These are phyloP conservation scores for Anisognathus igniventris DNA, from an alignment of 2,797 vertebrate genomes.

Conservation along the genomic window DNA sequence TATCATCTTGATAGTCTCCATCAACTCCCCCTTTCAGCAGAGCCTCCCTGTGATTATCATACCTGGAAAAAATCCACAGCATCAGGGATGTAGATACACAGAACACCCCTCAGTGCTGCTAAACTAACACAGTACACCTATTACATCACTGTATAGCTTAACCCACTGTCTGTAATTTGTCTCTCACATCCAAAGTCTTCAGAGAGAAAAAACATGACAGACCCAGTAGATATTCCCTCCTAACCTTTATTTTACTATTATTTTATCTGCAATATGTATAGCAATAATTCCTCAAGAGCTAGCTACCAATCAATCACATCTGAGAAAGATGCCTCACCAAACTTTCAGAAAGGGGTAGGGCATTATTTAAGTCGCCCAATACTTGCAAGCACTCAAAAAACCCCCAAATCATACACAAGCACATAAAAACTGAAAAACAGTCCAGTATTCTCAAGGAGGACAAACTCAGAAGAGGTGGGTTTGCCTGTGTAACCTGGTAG, in stretches of 20 bases:
- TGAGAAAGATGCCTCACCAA: not conserved
- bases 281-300: not conserved
- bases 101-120: not conserved
- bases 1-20: constrained; percentile 91
- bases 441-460: not conserved
- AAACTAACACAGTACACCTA: not conserved
- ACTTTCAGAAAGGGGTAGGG: not conserved
- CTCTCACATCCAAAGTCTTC: not conserved
- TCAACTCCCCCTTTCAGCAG: constrained; percentile 88
- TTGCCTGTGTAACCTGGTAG: not conserved
- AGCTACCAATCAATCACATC: not conserved
- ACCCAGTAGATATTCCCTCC: not conserved
- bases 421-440: not conserved
- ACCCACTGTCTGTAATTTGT: not conserved
- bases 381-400: not conserved
- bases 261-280: not conserved
- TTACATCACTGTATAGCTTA: not conserved
- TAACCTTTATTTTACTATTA: not conserved
- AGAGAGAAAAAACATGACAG: not conserved
- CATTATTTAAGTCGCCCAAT: not conserved
- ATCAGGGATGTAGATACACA: not conserved
- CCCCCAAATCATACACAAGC: accelerated
- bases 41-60: constrained; percentile 94
- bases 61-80: constrained; percentile 76
- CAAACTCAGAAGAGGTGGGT: not conserved